A percentile compares a stretch with the other conserved stretches of the same genome.
Evolutionary conservation across 2,113 vertebrate genomes (phyloP).

Genomic region (Microcebus tavaratra): DNA sequence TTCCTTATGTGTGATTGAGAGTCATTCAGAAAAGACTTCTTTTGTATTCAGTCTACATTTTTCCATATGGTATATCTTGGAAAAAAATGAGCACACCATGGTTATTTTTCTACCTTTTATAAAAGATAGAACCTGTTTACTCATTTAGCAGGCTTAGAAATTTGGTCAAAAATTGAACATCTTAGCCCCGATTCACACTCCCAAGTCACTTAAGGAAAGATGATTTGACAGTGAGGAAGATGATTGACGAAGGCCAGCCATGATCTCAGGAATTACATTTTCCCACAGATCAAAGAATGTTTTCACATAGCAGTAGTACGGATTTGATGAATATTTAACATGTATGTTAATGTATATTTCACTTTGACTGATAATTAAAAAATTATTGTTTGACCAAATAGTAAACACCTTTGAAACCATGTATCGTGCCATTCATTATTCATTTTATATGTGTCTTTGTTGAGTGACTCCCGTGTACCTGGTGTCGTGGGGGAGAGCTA

Average conservation of each 20-base stretch:
- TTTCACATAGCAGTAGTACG: slow-evolving; percentile 43
- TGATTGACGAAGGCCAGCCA: not conserved
- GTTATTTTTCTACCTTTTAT: slow-evolving; percentile 46
- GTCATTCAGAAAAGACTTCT: not conserved
- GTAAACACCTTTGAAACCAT: slow-evolving; percentile 52
- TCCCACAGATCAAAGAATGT: slow-evolving; percentile 27
- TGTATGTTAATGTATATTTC: slow-evolving; percentile 5
- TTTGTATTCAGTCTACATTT: not conserved
- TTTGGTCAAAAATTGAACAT: slow-evolving; percentile 6
- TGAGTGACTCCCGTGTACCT: not conserved
- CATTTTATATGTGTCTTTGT: not conserved
- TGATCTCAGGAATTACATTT: slow-evolving; percentile 57
- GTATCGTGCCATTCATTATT: not conserved
- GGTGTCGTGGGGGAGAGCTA: not conserved
- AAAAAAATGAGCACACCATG: not conserved
- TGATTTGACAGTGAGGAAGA: not conserved
- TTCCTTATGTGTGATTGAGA: not conserved
- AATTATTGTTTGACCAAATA: slow-evolving; percentile 38
- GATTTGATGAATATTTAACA: slow-evolving; percentile 41
- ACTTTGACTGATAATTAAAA: slow-evolving; percentile 30
- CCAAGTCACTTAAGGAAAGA: slow-evolving; percentile 20
- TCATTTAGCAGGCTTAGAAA: slow-evolving; percentile 15
- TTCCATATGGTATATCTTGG: not conserved
- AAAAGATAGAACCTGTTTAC: not conserved
- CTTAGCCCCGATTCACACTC: slow-evolving; percentile 42